Conservation (phyloP, 2,113 vertebrate genomes). For the Aldabrachelys gigantea region DNA sequence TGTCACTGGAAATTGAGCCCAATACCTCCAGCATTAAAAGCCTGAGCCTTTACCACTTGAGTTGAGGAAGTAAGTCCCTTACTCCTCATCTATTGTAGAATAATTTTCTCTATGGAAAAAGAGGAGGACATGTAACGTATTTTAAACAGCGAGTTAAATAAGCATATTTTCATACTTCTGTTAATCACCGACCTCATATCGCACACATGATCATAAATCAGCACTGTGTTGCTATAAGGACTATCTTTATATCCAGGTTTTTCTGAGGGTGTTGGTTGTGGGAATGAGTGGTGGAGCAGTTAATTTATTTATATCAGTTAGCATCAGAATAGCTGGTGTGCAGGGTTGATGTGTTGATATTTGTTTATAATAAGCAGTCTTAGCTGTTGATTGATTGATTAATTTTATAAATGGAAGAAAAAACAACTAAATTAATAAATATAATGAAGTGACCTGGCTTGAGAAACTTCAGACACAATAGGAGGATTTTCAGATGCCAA, state of each 20-base stretch:
- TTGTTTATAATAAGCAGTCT: neutral
- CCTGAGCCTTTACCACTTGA: neutral
- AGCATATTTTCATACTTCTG: neutral
- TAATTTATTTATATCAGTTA: neutral
- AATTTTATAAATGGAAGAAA: neutral
- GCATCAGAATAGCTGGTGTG: neutral
- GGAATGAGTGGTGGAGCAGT: neutral
- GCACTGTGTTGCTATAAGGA: neutral
- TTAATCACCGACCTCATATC: accelerated
- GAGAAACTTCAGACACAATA: neutral
- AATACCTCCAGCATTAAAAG: neutral
- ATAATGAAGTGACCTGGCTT: neutral
- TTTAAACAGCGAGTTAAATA: neutral
- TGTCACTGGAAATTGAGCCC: neutral
- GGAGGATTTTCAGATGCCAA: neutral
- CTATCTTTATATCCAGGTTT: neutral
- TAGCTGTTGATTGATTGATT: neutral
- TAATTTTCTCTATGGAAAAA: neutral
- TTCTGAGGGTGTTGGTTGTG: accelerated
- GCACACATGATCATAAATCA: accelerated
- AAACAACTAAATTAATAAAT: neutral
- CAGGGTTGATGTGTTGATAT: neutral
- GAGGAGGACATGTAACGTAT: neutral
- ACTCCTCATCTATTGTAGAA: neutral
- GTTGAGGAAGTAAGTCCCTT: neutral